Base-by-base conservation (phyloP, 2,797 vertebrate species). In the Hippocampus kuda region DNA sequence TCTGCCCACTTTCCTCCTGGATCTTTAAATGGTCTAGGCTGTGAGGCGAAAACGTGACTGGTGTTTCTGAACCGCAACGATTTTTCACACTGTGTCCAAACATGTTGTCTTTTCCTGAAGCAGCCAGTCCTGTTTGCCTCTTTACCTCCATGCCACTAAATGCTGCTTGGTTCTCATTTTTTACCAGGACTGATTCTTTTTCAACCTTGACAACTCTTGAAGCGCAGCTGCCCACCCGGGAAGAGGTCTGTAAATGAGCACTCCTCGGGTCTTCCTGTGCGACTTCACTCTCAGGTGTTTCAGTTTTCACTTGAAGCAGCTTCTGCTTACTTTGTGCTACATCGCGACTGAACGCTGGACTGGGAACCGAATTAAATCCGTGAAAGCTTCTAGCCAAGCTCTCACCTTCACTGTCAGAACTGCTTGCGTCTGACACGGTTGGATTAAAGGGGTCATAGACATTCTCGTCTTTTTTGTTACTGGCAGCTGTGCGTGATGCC, bases 361-460 rank as follows among this genome's bases (percentile, higher is more conserved):
- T 30, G 16, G 70, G 22, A 42, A 34, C 5, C 26, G 44, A 24
- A 24, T 34, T 49, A 24, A 51, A 27, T 56, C 42, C 27, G 22
- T 6, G 72, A 62, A 74, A 71, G 38, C 65, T 78, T n/a, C 67
- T 27, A 12, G 70, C 67, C 22, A 56, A 34, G 34, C 51, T 76
- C 60, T 89, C 87, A 0, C 61, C 67, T 72, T 89, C 89, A 5
- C 75, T 88, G 49, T 86, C 89, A 0, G 91, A 89, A n/a, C 91
- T 92, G 71, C 90, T 90, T 0, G 95, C 94, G 78, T 98, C 95
- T 0, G 97, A 99, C 44, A 92, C 89, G 0, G 97, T 99, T 65
- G 97, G 97, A 74, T 99, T 90, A 81, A 95, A 99, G 44, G 97
- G 97, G 85, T 99, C 97, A 2, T 99, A 99, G 38, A 95, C 93